Conservation (phyloP, 2,888 invertebrate genomes). For the Kuschelorhynchus macadamiae region DNA sequence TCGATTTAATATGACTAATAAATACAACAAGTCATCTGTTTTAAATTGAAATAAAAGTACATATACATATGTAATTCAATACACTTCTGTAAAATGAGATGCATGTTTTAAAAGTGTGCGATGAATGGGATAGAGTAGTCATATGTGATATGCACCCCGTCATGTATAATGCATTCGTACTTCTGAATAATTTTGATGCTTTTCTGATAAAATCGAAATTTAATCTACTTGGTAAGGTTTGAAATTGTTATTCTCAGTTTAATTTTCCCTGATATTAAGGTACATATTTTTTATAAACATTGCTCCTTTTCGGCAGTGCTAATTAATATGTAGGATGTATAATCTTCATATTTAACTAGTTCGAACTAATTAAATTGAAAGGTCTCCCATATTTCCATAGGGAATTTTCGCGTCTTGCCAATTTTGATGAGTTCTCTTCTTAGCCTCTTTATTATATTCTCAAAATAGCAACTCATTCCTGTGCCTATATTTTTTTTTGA, state of each 20-base stretch:
- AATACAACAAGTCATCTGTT: not conserved
- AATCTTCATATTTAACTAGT: not conserved
- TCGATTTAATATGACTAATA: too few species aligned
- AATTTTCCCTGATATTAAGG: too few species aligned
- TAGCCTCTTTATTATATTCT: too few species aligned
- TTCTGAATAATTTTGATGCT: not conserved
- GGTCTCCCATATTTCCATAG: too few species aligned
- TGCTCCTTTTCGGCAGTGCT: too few species aligned
- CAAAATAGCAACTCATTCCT: too few species aligned
- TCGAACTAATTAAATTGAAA: too few species aligned
- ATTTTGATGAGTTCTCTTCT: too few species aligned
- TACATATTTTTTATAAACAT: too few species aligned
- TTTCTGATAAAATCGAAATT: not conserved
- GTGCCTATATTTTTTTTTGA: too few species aligned
- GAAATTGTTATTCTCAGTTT: not conserved
- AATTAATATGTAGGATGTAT: not conserved
- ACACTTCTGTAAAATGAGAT: slow-evolving; percentile 39
- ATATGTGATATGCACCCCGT: slow-evolving; percentile 30
- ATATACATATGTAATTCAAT: slow-evolving; percentile 25
- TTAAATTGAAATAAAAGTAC: not conserved
- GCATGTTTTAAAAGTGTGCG: slow-evolving; percentile 25
- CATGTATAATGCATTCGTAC: not conserved
- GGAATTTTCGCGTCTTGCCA: too few species aligned
- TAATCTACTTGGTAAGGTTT: not conserved
- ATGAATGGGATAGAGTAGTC: slow-evolving; percentile 8